A percentile compares a stretch with the other conserved stretches of the same genome.
phyloP scores from a whole-genome alignment of 2,113 vertebrate species.

The Mormyrus iriodes region DNA sequence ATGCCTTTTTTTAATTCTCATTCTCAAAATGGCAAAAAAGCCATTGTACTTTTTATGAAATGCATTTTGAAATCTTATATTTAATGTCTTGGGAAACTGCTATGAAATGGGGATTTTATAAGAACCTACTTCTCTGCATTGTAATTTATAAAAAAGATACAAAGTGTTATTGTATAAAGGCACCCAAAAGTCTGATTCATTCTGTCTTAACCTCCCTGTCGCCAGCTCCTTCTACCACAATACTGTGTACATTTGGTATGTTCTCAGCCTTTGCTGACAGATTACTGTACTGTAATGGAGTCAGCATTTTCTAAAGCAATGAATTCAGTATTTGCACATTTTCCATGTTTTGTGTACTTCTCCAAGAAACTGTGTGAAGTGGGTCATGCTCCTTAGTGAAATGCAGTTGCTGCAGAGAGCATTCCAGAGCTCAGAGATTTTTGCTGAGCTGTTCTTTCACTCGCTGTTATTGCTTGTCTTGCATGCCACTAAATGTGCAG shows the following conservation, averaged over 20 bases:
- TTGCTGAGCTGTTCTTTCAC: not conserved
- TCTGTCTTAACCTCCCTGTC: not conserved
- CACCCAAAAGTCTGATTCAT: not conserved
- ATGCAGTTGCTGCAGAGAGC: not conserved
- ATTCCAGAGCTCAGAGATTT: not conserved
- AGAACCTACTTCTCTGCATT: not conserved
- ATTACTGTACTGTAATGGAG: not conserved
- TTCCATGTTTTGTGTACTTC: not conserved
- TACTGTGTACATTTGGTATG: not conserved
- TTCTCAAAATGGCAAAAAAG: not conserved
- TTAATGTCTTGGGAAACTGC: not conserved
- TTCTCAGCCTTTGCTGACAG: not conserved
- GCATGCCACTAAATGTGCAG: not conserved
- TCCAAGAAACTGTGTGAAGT: not conserved
- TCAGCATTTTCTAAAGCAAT: not conserved
- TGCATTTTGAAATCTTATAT: not conserved
- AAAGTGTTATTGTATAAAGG: not conserved
- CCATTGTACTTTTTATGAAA: not conserved
- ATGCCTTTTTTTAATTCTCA: not conserved
- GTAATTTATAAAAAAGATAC: not conserved
- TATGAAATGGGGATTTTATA: not conserved
- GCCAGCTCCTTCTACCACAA: not conserved
- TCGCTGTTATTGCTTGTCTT: not conserved
- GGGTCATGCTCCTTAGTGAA: not conserved
- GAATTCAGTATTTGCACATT: not conserved